phyloP scores from a whole-genome alignment of 2,113 vertebrate genomes.

The Sialia sialis region DNA sequence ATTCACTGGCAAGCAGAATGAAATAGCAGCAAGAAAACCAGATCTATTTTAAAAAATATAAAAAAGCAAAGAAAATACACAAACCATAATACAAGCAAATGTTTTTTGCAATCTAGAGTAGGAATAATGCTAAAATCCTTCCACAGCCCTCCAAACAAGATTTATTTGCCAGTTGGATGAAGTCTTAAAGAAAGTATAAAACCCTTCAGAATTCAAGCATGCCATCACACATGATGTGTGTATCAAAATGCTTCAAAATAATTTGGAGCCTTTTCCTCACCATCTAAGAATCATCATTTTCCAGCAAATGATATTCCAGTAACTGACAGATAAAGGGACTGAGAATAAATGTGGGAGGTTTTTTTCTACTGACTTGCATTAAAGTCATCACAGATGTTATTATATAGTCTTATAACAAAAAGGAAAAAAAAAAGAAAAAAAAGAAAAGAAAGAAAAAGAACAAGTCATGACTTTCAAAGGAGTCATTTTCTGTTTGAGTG shows the following conservation, averaged over 20 bases:
- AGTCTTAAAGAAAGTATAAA: not conserved
- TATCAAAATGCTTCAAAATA: not conserved
- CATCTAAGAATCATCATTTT: not conserved
- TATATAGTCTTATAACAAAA: not conserved
- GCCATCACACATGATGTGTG: not conserved
- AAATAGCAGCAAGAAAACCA: not conserved
- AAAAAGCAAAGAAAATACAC: not conserved
- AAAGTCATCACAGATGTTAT: not conserved
- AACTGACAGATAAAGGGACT: not conserved
- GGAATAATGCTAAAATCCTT: not conserved
- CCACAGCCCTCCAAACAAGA: not conserved
- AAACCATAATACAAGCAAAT: not conserved
- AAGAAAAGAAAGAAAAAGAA: too few species aligned
- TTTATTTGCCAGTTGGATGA: not conserved
- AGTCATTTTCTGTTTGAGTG: not conserved
- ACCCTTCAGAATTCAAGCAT: not conserved
- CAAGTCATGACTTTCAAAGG: not conserved
- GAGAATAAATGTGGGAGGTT: not conserved
- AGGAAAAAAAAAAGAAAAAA: not conserved
- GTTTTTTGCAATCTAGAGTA: not conserved
- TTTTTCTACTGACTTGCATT: not conserved
- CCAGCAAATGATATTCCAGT: not conserved
- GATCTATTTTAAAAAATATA: not conserved
- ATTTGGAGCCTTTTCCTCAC: not conserved
- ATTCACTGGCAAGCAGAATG: not conserved